Percentiles rank a stretch among this genome's conserved stretches.
phyloP scores from a whole-genome alignment of 2,797 vertebrate genomes.

The Mallotus villosus region DNA sequence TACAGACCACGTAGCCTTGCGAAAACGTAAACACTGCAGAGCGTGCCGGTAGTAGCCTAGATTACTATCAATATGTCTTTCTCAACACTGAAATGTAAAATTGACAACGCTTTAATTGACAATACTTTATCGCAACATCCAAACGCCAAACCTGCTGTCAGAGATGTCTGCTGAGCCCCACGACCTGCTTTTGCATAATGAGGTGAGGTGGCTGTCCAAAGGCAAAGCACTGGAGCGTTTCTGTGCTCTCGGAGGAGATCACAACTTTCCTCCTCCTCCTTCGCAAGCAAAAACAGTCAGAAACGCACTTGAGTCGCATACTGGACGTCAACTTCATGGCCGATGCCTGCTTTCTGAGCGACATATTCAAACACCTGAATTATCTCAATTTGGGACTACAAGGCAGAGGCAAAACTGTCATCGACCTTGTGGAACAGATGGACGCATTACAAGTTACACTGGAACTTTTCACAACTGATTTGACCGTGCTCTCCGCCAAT shows the following conservation, averaged over 20 bases:
- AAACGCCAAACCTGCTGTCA: no score
- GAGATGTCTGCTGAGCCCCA: no score
- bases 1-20: no score
- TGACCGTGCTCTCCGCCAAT: neutral
- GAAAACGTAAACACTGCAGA: no score
- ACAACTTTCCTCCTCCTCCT: slow-evolving; percentile 3
- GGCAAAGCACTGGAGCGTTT: neutral
- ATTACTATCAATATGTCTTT: no score
- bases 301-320: neutral
- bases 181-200: no score
- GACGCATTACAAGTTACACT: slow-evolving; percentile 15
- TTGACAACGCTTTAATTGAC: no score
- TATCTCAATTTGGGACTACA: slow-evolving; percentile 15
- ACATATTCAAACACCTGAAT: slow-evolving; percentile 10
- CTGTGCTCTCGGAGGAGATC: slow-evolving; percentile 7
- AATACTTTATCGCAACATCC: no score
- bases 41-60: no score
- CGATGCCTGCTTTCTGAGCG: slow-evolving; percentile 11
- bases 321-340: slow-evolving; percentile 6
- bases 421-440: slow-evolving; percentile 2
- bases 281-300: slow-evolving; percentile 17
- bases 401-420: slow-evolving; percentile 16
- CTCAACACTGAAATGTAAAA: no score
- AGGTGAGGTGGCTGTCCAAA: neutral
- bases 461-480: slow-evolving; percentile 13